These are phyloP conservation scores for Bombus superbus DNA, from an alignment of 1,140 invertebrate species.

Conservation along the genomic window DNA sequence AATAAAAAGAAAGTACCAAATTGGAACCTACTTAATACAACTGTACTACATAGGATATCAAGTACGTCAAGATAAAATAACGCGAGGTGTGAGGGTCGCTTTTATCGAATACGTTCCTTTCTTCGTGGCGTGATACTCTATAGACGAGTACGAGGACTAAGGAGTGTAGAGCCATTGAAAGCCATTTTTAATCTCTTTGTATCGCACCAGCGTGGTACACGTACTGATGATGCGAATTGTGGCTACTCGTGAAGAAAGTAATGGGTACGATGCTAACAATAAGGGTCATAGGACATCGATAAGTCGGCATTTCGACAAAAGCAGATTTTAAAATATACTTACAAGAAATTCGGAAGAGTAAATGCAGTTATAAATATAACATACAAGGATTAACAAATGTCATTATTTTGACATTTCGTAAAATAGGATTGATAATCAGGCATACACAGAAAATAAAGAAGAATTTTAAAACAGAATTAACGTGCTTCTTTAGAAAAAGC, in stretches of 20 bases:
- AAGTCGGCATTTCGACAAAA: not conserved
- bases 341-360: not conserved
- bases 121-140: not conserved
- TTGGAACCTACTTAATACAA: not conserved
- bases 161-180: not conserved
- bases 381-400: not conserved
- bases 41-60: not conserved
- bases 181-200: constrained; percentile 2
- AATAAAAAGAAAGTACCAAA: no score
- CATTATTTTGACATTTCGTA: not conserved
- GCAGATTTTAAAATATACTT: not conserved
- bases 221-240: not conserved
- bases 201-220: not conserved
- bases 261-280: not conserved
- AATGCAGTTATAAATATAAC: not conserved
- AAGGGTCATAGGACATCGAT: not conserved
- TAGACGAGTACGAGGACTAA: not conserved
- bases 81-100: not conserved
- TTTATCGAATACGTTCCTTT: not conserved
- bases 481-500: not conserved
- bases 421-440: not conserved
- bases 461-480: not conserved
- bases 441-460: not conserved
- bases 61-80: not conserved
- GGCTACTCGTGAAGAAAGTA: not conserved